phyloP scores from a whole-genome alignment of 2,888 invertebrate species.

The Drosophila prostipennis region DNA sequence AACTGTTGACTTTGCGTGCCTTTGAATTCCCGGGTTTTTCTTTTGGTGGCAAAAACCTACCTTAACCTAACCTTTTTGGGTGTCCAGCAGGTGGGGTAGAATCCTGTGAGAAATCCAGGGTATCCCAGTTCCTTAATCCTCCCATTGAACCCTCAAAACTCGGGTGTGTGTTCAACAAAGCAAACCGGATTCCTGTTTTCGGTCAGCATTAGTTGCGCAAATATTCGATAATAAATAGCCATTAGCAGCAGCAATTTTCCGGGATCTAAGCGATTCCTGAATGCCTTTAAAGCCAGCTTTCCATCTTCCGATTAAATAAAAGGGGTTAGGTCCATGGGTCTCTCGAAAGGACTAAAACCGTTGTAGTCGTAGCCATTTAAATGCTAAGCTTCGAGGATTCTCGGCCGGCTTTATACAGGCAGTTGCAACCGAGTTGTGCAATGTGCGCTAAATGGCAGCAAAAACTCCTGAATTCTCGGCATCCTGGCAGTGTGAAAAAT shows the following conservation, averaged over 20 bases:
- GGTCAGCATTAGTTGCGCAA: conserved; percentile 46
- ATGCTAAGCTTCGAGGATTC: conserved; percentile 35
- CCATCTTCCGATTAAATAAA: conserved; percentile 23
- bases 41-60: conserved; percentile 1
- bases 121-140: conserved; percentile 23
- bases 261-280: conserved; percentile 3
- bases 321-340: conserved; percentile 1
- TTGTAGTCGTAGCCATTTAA: conserved; percentile 37
- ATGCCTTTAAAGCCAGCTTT: conserved; percentile 23
- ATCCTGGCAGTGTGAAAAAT: conserved; percentile 20
- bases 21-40: conserved; percentile 21
- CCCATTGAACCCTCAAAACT: conserved; percentile 24
- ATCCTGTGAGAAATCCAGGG: conserved; percentile 8
- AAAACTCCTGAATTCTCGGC: conserved; percentile 8
- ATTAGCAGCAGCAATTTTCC: conserved; percentile 35
- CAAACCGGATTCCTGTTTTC: conserved; percentile 16
- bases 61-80: conserved; percentile 15
- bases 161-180: conserved; percentile 30
- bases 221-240: conserved; percentile 58
- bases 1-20: conserved; percentile 49
- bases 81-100: background rate
- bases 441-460: conserved; percentile 5
- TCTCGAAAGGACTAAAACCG: conserved; percentile 9
- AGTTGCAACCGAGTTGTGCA: conserved; percentile 34
- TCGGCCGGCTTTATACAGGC: conserved; percentile 6